Base-by-base conservation (phyloP, 2,113 vertebrate species). In the Euleptes europaea region DNA sequence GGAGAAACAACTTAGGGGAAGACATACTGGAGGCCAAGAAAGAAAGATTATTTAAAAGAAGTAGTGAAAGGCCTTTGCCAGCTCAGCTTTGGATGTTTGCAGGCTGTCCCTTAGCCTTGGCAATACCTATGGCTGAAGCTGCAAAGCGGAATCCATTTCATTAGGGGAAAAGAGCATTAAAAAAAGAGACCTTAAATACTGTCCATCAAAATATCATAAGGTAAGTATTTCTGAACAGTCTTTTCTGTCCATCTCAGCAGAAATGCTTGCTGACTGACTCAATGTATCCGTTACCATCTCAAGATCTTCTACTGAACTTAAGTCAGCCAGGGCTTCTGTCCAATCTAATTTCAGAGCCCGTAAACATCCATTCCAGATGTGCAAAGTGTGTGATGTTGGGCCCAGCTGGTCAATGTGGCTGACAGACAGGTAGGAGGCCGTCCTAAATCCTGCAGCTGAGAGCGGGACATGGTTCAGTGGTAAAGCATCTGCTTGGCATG, bases 11-110 rank as follows among this genome's bases (percentile, higher is more conserved):
- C 71, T 23, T 28, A 21, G 54, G 35, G 57, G 19, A 38, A 84
- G 31, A 86, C 26, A 31, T 86, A 72, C 11, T 82, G 81, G 88
- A 90, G 83, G 35, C 19, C 86, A 88, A 91, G 57, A 28, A 63
- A 63, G 77, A 19, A 47, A 75, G 35, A 57, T 57, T 23, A 11
- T 54, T 54, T 54, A 1, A 44, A 84, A 10, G 69, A 70, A 84
- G 23, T 2, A 89, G 87, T 13, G 44, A 21, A 86, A 42, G 17
- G 19, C 40, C 35, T 60, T 63, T 42, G 76, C 54, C 76, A 78
- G 35, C 35, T 38, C 26, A 78, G n/a, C 17, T 6, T 6, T 5
- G 80, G 51, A 19, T 17, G 66, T n/a, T 71, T 28, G 26, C 54
- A 33, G 49, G 69, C 26, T 9, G 17, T 82, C 51, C 51, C 26